Evolutionary conservation across 2,888 invertebrate species (phyloP), one percentile per base, ranked within the genome.

Genomic region (Lasioglossum oenotherae): DNA sequence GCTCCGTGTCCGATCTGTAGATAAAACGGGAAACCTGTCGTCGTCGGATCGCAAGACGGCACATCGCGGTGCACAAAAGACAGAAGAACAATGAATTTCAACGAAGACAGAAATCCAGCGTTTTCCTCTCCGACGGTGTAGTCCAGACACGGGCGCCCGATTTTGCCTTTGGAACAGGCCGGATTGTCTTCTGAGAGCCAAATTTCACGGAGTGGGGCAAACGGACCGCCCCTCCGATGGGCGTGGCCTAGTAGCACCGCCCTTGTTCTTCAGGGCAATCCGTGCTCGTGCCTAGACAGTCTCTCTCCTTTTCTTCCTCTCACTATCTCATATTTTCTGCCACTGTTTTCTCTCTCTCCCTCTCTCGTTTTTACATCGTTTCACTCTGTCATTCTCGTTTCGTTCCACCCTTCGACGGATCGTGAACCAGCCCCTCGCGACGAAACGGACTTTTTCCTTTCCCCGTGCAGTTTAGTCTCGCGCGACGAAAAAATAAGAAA

Each of bases 1-100:
- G 80, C 67, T 76, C 74, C 35, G 75, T 81, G 74, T 64, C 82
- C 27, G 84, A 81, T 81, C 76, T 81, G 69, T 74, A 64, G 81
- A 64, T 78, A 31, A 53, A 83, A 78, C 46, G 73, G 53, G 79
- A 69, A 72, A 23, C 41, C 16, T 19, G 46, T 64, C 49, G 49
- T 41, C 23, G 38, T 23, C 41, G 64, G 64, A 80, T 60, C n/a
- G n/a, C 57, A 27, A 67, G 57, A 35, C 27, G 73, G 41, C n/a
- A 6, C 27, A 72, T 64, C 41, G 64, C 75, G 46, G 78, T 74
- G 46, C 74, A 71, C 46, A 75, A 78, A 80, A 53, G 57, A 38
- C 35, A 53, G 27, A 35, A 69, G 14, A 27, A 81, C 23, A 31
- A 35, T 71, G 10, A 57, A 72, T 64, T 69, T 69, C 46, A 60